Percentiles rank a stretch among this genome's conserved stretches.
phyloP scores from a whole-genome alignment of 1,140 invertebrate genomes.

The Nixonia krombeini region DNA sequence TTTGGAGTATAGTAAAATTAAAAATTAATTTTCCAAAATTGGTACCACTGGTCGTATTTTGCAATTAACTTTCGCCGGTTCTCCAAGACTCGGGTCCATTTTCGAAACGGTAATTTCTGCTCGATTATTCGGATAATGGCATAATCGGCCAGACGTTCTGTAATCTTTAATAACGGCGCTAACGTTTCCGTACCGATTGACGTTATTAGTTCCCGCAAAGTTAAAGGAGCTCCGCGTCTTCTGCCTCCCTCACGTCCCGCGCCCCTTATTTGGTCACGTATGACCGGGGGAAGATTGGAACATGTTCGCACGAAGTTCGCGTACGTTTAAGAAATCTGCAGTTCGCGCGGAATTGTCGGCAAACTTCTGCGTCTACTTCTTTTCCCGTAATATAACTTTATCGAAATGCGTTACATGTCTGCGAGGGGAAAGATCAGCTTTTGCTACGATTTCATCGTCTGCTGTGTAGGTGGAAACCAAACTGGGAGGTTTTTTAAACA shows the following conservation, averaged over 20 bases:
- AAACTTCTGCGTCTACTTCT: conserved; percentile 1
- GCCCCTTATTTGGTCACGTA: conserved; percentile 16
- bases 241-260: conserved; percentile 7
- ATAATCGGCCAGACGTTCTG: too few species aligned
- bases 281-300: not conserved
- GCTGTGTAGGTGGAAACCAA: not conserved
- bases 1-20: not conserved
- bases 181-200: conserved; percentile 6
- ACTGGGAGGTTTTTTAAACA: too few species aligned
- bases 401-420: too few species aligned
- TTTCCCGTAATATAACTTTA: not conserved
- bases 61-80: not conserved
- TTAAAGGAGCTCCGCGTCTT: conserved; percentile 24
- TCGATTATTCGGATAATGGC: too few species aligned
- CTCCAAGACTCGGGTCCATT: too few species aligned
- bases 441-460: conserved; percentile 2
- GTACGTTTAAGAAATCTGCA: too few species aligned
- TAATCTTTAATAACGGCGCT: not conserved
- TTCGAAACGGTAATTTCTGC: too few species aligned
- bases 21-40: not conserved
- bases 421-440: not conserved
- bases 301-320: too few species aligned
- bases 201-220: conserved; percentile 18
- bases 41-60: too few species aligned
- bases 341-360: conserved; percentile 14